Base-by-base conservation (phyloP, 2,888 invertebrate species). In the Cantharis rufa region DNA sequence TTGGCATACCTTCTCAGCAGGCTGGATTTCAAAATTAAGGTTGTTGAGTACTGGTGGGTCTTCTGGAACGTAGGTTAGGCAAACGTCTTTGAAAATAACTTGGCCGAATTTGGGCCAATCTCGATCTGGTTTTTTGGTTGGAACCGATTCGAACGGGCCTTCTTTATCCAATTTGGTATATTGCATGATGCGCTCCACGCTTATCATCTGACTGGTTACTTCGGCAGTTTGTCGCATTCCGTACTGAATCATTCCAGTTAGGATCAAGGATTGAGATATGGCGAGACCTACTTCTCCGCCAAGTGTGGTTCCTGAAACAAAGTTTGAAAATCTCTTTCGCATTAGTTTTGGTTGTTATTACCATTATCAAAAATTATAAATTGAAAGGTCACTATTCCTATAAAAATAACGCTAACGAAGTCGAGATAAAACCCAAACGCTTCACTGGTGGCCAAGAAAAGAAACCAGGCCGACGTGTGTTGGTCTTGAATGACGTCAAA, bases 181-280 rank as follows among this genome's bases (percentile, higher is more conserved):
- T 85, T 96, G 94, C 21, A 94, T 86, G 2, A 96, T 92, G 71
- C 96, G 90, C 86, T 96, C 96, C 0, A 96, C 96, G 71, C 93
- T 93, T 5, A 93, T 94, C 94, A 94, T 94, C 83, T 94, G 93
- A n/a, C 93, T 92, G 71, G 93, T 89, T 24, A 92, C 92, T 85
- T 96, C 96, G 0, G 96, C 94, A 32, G 93, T 92, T 86, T 95
- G 95, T 76, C 95, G 90, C 79, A 96, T 92, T 10, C 94, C 95
- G 88, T 93, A 93, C 85, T 95, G 95, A 75, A 96, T 91, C 93
- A 95, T 94, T 79, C 94, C 95, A 74, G 94, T 94, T 77, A 96
- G 85, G 81, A 93, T 92, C 73, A 94, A 87, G 77, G 93, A 92
- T 82, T 94, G 94, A 27, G 94, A 93, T 78, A 95, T 90, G 0